Evolutionary conservation across 2,888 invertebrate genomes (phyloP), one percentile per base, ranked within the genome.

Genomic region (Orthonychiurus folsomi): DNA sequence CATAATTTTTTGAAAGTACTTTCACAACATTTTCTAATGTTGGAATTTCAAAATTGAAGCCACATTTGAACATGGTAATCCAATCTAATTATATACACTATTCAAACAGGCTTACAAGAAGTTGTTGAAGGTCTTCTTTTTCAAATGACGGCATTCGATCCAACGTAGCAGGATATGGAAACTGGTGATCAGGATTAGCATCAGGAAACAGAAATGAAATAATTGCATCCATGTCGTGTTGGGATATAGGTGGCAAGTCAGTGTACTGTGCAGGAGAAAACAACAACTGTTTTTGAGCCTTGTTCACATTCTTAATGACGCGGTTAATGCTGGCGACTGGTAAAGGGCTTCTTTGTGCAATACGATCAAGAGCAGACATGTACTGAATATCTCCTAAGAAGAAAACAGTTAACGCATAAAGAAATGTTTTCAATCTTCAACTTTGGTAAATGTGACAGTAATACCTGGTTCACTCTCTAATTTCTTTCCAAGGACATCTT

Each of bases 151-250:
- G 66, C 18, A 18, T 50, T 59, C 63, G 27, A 25, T 75, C 67
- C 74, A 73, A 72, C 52, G 67, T 60, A 12, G 76, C 73, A 3
- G 75, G 73, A 64, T 79, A 80, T 3, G 76, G 75, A 63, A 74
- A 74, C 73, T 75, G 76, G 75, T 66, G 60, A 53, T 84, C 81
- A 62, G 84, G 82, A 69, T 88, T 85, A 62, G 91, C 89, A 81
- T 93, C 93, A 60, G 93, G 93, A 76, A 93, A 93, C 25, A 93
- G 78, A 77, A 86, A 93, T 75, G 87, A 86, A 58, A 94, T 76
- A 71, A 93, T 82, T 52, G 87, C 83, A 76, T 86, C 84, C 48
- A 94, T 78, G 66, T 87, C 79, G 28, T 86, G 86, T 73, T 86
- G 86, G 18, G 86, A 79, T 74, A 94, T 84, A 0, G 92, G 91